A percentile compares a stretch with the other conserved stretches of the same genome.
Conservation (phyloP, 2,797 vertebrate genomes). For the Sebastes kiyomatsui region DNA sequence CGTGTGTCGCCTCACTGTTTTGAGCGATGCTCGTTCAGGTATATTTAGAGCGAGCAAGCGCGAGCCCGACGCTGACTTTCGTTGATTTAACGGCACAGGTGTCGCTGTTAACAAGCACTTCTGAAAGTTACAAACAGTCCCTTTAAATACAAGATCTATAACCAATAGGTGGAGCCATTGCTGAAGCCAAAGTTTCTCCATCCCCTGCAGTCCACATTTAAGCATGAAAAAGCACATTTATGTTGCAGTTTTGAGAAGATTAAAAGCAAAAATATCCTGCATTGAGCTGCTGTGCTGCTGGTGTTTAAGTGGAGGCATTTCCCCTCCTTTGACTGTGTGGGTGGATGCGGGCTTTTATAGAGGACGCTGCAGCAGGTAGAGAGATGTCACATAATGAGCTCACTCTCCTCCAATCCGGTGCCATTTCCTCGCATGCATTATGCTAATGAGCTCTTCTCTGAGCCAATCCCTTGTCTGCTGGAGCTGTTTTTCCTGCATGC, state of each 20-base stretch:
- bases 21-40: too few species aligned
- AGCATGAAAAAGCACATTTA: background rate
- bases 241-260: background rate
- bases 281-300: accelerated
- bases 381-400: background rate
- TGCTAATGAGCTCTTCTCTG: constrained; percentile 39
- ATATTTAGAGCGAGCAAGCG: too few species aligned
- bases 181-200: background rate
- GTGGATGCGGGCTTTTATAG: constrained; percentile 8
- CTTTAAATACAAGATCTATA: background rate
- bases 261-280: accelerated
- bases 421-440: constrained; percentile 25
- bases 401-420: constrained; percentile 75
- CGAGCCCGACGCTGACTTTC: too few species aligned
- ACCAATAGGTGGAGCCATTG: constrained; percentile 63
- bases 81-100: too few species aligned
- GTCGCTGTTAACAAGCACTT: too few species aligned
- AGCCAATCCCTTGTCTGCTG: constrained; percentile 79
- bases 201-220: background rate
- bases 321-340: too few species aligned
- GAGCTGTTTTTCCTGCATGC: constrained; percentile 50
- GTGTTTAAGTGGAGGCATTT: background rate
- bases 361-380: constrained; percentile 34
- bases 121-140: too few species aligned
- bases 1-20: too few species aligned